These are phyloP conservation scores for Odontocerum albicorne DNA, from an alignment of 2,888 invertebrate species.

Conservation along the genomic window DNA sequence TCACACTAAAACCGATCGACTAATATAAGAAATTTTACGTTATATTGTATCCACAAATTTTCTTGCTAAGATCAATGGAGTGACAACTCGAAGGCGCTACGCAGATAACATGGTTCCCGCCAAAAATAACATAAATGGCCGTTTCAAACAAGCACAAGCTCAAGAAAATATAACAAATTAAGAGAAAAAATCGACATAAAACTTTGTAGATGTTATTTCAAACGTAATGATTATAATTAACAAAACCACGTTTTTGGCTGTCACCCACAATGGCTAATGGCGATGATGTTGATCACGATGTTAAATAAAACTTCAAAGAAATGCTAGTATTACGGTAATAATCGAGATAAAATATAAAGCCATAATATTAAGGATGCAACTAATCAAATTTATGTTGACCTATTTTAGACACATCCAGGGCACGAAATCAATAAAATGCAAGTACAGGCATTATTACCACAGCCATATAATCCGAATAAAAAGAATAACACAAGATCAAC, in stretches of 20 bases:
- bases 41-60: no score
- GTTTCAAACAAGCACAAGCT: constrained; percentile 6
- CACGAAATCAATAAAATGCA: constrained; percentile 28
- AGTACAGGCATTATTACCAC: constrained; percentile 21
- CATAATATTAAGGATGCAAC: constrained; percentile 8
- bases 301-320: constrained; percentile 9
- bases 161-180: constrained; percentile 4
- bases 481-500: constrained; percentile 29
- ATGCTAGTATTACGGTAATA: constrained; percentile 5
- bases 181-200: constrained; percentile 6
- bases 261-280: constrained; percentile 34
- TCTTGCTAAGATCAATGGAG: no score
- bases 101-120: constrained; percentile 29
- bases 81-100: no score
- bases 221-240: constrained; percentile 11
- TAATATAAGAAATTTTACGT: no score
- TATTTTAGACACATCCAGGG: constrained; percentile 9
- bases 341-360: no score
- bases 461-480: constrained; percentile 29
- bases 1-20: no score
- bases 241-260: constrained; percentile 33
- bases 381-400: constrained; percentile 14
- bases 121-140: constrained; percentile 31
- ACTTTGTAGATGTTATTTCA: neutral
- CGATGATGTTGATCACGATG: constrained; percentile 30